These are phyloP conservation scores for Diachrysia chrysitis DNA, from an alignment of 2,888 invertebrate genomes.

Conservation along the genomic window DNA sequence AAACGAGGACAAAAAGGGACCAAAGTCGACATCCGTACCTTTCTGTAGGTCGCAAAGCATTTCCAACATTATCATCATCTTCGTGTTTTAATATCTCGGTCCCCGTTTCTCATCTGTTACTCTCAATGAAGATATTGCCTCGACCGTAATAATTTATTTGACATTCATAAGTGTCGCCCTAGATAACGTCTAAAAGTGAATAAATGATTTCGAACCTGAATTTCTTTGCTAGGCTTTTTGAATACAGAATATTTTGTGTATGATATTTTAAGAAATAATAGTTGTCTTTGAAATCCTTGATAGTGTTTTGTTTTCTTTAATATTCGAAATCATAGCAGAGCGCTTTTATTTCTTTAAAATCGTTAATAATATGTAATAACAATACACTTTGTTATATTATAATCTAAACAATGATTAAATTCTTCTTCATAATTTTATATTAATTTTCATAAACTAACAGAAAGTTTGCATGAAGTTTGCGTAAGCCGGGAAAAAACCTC, in stretches of 20 bases:
- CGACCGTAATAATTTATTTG: slow-evolving; percentile 57
- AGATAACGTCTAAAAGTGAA: slow-evolving; percentile 59
- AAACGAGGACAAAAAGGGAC: not conserved
- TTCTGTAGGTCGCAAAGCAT: slow-evolving; percentile 15
- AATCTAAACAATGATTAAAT: not conserved
- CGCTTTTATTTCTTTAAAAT: too few relatives aligned
- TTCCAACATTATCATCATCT: slow-evolving; percentile 33
- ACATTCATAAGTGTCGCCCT: slow-evolving; percentile 54
- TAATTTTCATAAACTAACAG: not conserved
- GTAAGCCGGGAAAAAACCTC: not conserved
- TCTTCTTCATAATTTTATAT: not conserved
- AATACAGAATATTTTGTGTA: not conserved
- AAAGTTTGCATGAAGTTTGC: not conserved
- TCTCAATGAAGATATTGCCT: slow-evolving; percentile 50
- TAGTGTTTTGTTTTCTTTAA: too few relatives aligned
- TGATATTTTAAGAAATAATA: not conserved
- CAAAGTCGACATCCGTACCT: slow-evolving; percentile 2
- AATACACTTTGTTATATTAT: not conserved
- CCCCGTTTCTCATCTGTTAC: slow-evolving; percentile 39
- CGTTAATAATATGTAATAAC: too few relatives aligned
- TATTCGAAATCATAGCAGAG: too few relatives aligned
- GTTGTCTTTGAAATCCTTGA: too few relatives aligned
- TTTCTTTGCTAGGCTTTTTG: slow-evolving; percentile 26
- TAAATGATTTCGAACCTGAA: slow-evolving; percentile 55
- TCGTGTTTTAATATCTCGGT: slow-evolving; percentile 50